Base-by-base conservation (phyloP, 2,888 invertebrate species). In the Cetonia aurata region DNA sequence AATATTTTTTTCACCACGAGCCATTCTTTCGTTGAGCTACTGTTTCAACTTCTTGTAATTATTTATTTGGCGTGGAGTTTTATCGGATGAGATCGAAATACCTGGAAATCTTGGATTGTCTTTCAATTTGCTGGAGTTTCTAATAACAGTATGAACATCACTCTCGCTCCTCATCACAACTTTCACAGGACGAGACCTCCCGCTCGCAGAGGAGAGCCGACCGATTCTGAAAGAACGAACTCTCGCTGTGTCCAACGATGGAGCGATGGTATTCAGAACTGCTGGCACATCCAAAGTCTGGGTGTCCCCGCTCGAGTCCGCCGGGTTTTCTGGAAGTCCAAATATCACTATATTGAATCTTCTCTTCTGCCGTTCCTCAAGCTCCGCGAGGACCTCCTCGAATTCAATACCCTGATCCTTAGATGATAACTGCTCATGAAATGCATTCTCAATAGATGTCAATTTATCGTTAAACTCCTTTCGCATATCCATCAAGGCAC, bases 61-160 rank as follows among this genome's bases (percentile, higher is more conserved):
- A 13, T 17, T 33, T 9, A 62, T 6, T 19, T 62, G 62, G 6
- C 46, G 9, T 4, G 42, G 59, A n/a, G 59, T 41, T 41, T 12
- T 59, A 13, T 59, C 42, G n/a, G 3, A 46, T 3, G 59, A 41
- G 12, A 59, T 3, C 3, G 15, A n/a, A 46, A 41, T 41, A 3
- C 25, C 6, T 10, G 31, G 8, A n/a, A 31, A 62, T 10, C 19
- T 33, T 31, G 31, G 17, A 15, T 8, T 46, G 8, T 15, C 19
- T 19, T 44, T 46, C 25, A 46, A 12, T n/a, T 25, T 46, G n/a
- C 13, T 19, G 9, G 25, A 46, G 17, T 46, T 46, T 3, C 8
- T 13, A 13, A 62, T 31, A 12, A 62, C 42, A 46, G 62, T 44
- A 31, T 31, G 42, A 19, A 62, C 62, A 44, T 19, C 9, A n/a